phyloP scores from a whole-genome alignment of 1,140 invertebrate genomes.

The Limonius californicus region DNA sequence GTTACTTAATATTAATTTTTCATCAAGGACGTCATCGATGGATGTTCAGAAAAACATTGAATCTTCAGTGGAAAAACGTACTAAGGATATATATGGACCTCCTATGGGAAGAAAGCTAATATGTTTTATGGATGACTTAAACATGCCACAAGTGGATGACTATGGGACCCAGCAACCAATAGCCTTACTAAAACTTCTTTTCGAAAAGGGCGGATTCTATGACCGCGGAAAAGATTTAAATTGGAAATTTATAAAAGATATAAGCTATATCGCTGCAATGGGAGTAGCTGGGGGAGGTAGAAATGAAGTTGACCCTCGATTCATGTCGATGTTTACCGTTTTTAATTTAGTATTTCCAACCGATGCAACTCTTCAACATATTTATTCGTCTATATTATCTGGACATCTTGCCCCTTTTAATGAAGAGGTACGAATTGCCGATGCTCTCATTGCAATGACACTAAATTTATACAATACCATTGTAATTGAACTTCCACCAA shows the following conservation, averaged over 20 bases:
- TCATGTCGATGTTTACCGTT: constrained; percentile 82
- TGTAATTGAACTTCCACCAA: constrained; percentile 76
- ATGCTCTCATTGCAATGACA: constrained; percentile 70
- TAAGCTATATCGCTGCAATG: constrained; percentile 73
- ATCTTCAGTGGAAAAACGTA: constrained; percentile 81
- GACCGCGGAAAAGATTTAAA: constrained; percentile 84
- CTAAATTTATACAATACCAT: constrained; percentile 78
- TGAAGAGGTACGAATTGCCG: constrained; percentile 61
- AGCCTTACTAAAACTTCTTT: constrained; percentile 78
- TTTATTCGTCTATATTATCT: constrained; percentile 76
- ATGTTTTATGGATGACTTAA: constrained; percentile 91
- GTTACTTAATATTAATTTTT: constrained; percentile 83
- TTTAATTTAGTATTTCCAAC: constrained; percentile 82
- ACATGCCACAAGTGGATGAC: constrained; percentile 82
- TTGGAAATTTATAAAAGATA: constrained; percentile 85
- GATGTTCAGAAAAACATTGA: constrained; percentile 85
- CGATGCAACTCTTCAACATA: constrained; percentile 71
- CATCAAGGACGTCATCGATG: constrained; percentile 81
- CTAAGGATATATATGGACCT: constrained; percentile 84
- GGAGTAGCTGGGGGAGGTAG: constrained; percentile 78
- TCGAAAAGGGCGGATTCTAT: constrained; percentile 83
- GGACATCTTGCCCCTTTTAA: constrained; percentile 72
- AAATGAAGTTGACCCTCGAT: constrained; percentile 85
- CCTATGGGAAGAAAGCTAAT: constrained; percentile 80
- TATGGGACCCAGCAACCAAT: constrained; percentile 93